These are phyloP conservation scores for Streblospio benedicti DNA, from an alignment of 1,140 invertebrate genomes.

Conservation along the genomic window DNA sequence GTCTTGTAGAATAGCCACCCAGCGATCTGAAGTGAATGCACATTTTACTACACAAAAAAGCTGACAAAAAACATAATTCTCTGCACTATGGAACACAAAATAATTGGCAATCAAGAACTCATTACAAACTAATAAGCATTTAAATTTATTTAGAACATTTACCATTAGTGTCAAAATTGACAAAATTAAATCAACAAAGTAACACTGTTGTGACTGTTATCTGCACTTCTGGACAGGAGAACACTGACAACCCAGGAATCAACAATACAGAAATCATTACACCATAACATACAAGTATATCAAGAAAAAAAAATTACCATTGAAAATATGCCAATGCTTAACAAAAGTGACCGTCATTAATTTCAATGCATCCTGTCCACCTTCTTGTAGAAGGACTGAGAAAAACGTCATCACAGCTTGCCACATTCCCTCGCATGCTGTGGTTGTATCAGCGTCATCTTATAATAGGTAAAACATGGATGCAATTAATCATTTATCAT, in stretches of 20 bases:
- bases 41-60: too few relatives aligned
- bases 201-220: background rate
- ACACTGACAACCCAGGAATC: background rate
- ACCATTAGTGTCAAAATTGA: too few relatives aligned
- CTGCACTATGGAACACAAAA: too few relatives aligned
- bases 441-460: constrained; percentile 26
- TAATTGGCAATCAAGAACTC: too few relatives aligned
- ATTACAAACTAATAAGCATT: too few relatives aligned
- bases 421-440: constrained; percentile 27
- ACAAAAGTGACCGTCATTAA: constrained; percentile 25
- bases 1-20: too few relatives aligned
- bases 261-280: background rate
- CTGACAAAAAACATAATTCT: too few relatives aligned
- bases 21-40: too few relatives aligned
- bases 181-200: too few relatives aligned
- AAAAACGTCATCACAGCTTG: constrained; percentile 27
- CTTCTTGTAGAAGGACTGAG: constrained; percentile 27
- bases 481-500: too few relatives aligned
- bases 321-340: constrained; percentile 27
- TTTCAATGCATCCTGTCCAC: constrained; percentile 26
- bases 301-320: background rate
- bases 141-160: too few relatives aligned
- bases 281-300: background rate
- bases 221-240: background rate
- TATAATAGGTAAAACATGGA: background rate